Evolutionary conservation across 2,888 invertebrate species (phyloP).

Genomic region (Acrocyrtus sp.): DNA sequence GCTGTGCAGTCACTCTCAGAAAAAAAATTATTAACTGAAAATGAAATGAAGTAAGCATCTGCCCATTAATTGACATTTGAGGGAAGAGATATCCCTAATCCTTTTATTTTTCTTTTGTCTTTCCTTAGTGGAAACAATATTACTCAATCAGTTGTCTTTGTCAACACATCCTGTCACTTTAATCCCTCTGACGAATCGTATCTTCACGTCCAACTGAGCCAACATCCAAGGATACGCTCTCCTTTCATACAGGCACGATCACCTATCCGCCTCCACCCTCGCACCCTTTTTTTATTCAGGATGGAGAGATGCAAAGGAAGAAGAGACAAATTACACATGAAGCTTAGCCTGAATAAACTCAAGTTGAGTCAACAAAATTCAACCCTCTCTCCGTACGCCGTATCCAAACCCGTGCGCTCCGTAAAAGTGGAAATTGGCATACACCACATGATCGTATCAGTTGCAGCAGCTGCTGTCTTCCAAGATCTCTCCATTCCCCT

Average conservation of each 20-base stretch:
- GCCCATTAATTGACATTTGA: conserved; percentile 48
- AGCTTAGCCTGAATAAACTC: conserved; percentile 27
- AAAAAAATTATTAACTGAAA: not conserved
- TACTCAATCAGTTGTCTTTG: conserved; percentile 37
- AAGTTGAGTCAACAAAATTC: conserved; percentile 17
- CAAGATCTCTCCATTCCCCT: conserved; percentile 30
- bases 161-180: conserved; percentile 48
- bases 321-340: conserved; percentile 27
- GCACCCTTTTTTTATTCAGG: conserved; percentile 21
- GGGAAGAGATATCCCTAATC: conserved; percentile 11
- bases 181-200: conserved; percentile 36
- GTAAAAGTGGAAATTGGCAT: too few relatives aligned
- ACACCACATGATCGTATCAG: conserved; percentile 17
- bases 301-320: not conserved
- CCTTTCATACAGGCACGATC: not conserved
- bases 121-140: conserved; percentile 17
- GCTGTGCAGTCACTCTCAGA: not conserved
- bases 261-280: conserved; percentile 21
- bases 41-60: conserved; percentile 19
- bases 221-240: conserved; percentile 4
- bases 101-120: conserved; percentile 41
- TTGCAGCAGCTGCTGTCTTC: conserved; percentile 44
- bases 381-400: conserved; percentile 6
- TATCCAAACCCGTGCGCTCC: not conserved
- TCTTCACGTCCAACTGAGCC: not conserved